Evolutionary conservation across 2,113 vertebrate species (phyloP), one percentile per base, ranked within the genome.

Genomic region (Potamarius usumacintae): DNA sequence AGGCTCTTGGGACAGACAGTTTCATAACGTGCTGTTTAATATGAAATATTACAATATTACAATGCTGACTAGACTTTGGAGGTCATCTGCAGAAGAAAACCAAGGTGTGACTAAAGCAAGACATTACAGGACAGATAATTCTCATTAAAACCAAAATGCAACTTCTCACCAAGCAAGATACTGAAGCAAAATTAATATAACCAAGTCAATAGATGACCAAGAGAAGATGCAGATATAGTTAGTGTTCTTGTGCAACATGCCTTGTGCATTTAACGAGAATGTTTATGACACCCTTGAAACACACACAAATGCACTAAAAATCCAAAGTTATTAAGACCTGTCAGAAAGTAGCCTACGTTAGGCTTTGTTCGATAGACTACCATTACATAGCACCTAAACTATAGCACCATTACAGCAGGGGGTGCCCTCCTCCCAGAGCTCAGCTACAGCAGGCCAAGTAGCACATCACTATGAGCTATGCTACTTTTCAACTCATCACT

Each of bases 231-330:
- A 89, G 81, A 87, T 89, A 88, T 87, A 90, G 90, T 91, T 92
- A 92, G 92, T 92, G 92, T 92, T 92, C 53, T 90, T 90, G 88
- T 87, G 88, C 90, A 91, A 90, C 89, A 86, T 88, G 67, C 90
- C 86, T 91, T 87, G 89, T 87, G 65, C 5, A 30, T 34, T 71
- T 74, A 18, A 74, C 2, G 8, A 25, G 8, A 30, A 30, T 42
- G 15, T 48, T 17, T 42, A 48, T 15, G 71, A 48, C 71, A 74
- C 34, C 71, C 30, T 74, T 69, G 67, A 69, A 30, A 34, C 27
- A 69, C 12, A 69, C n/a, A 67, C 65, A 30, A 17, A 42, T 18
- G 7, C 30, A 71, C 30, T 65, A 65, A 65, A 69, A 72, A 34
- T 34, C 69, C 17, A 71, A 69, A 82, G 78, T 69, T 30, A 71